Evolutionary conservation across 1,140 invertebrate genomes (phyloP).

Genomic region (Conopomorpha cramerella): DNA sequence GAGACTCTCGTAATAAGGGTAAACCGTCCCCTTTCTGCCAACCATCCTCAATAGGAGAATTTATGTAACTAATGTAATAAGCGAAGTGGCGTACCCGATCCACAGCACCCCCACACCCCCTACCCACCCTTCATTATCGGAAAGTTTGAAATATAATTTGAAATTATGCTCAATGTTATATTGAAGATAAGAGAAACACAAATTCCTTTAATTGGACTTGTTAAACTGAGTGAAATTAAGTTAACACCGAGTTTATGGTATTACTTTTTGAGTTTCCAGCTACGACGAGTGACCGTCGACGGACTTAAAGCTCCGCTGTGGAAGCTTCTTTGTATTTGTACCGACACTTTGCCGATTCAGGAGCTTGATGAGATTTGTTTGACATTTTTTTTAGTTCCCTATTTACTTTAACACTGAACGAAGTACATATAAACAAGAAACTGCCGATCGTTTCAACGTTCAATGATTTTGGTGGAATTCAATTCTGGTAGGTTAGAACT

Average conservation of each 20-base stretch:
- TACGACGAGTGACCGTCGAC: conserved; percentile 46
- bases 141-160: conserved; percentile 61
- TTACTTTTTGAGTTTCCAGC: conserved; percentile 54
- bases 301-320: too few relatives aligned
- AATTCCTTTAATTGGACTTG: conserved; percentile 61
- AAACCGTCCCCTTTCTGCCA: conserved; percentile 58
- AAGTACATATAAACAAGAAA: too few relatives aligned
- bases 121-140: conserved; percentile 56
- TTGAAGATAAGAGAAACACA: conserved; percentile 61
- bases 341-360: too few relatives aligned
- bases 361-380: too few relatives aligned
- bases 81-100: conserved; percentile 35
- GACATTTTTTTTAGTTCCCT: too few relatives aligned
- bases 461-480: too few relatives aligned
- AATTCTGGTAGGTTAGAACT: too few relatives aligned
- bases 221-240: conserved; percentile 61
- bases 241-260: conserved; percentile 59
- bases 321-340: too few relatives aligned
- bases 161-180: conserved; percentile 61
- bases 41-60: conserved; percentile 59
- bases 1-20: conserved; percentile 60
- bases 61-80: conserved; percentile 61
- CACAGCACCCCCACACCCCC: conserved; percentile 24
- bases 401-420: too few relatives aligned
- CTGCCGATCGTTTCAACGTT: too few relatives aligned